Base-by-base conservation (phyloP, 2,888 invertebrate genomes). In the Heliothis peltigera region DNA sequence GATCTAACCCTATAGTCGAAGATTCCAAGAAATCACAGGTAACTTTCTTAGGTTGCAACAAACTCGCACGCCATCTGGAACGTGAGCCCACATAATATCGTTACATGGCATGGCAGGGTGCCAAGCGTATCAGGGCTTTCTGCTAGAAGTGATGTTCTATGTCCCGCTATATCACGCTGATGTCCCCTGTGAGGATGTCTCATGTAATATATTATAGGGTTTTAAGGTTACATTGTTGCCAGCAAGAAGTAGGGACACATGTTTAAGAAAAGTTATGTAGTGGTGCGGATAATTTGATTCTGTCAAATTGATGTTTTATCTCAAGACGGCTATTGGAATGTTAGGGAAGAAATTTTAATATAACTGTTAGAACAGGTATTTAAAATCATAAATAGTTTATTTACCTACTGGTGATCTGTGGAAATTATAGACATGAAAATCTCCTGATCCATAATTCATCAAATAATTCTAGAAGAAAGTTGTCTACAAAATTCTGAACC, bases 61-160 rank as follows among this genome's bases (percentile, higher is more conserved):
- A 67, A 62, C 57, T 67, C 54, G 51, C 69, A 79, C 69, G 47
- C 70, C 74, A 80, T 78, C 78, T 80, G 75, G 66, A 12, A 60
- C 77, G 65, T 72, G 76, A 62, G 51, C 43, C 58, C 79, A 67
- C 68, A 77, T 77, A 70, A 67, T 68, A 77, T 62, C 65, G 67
- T 70, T 75, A 77, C 67, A n/a, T n/a, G 57, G 54, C 55, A 61
- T 80, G 78, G 78, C 78, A 68, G 32, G 32, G 57, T 67, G 78
- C 78, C 78, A 78, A 74, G 32, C 66, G 52, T n/a, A n/a, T n/a
- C n/a, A n/a, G n/a, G n/a, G n/a, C 19, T 46, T 10, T 49, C 32
- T 35, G 15, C 17, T 57, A 53, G 52, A 47, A 74, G 32, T 76
- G 70, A n/a, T n/a, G n/a, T n/a, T n/a, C n/a, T n/a, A n/a, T n/a